Conservation (phyloP, 1,140 invertebrate genomes). For the Brachionus koreanus region DNA sequence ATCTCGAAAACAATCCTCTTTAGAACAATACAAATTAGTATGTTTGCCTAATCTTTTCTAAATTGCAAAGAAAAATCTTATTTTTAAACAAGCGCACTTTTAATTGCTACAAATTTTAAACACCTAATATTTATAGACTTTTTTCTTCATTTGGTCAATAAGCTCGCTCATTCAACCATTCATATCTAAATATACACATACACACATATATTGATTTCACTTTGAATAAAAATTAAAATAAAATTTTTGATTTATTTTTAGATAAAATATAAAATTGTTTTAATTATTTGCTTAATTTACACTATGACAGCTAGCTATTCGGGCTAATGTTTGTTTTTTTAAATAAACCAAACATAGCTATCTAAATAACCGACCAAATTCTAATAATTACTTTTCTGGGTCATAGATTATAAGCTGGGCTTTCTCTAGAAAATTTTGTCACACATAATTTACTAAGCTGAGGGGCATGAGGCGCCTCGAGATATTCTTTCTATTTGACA, state of each 20-base stretch:
- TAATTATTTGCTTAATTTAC: not conserved
- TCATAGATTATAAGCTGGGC: not conserved
- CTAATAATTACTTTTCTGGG: not conserved
- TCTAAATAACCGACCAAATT: not conserved
- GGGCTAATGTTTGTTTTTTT: not conserved
- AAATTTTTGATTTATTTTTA: not conserved
- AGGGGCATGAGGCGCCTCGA: not conserved
- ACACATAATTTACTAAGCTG: not conserved
- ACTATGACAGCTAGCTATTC: not conserved
- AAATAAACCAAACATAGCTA: not conserved
- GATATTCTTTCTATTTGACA: not conserved
- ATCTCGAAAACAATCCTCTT: conserved; percentile 1
- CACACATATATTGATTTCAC: not conserved
- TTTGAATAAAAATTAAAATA: not conserved
- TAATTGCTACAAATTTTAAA: not conserved
- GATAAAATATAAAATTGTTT: not conserved
- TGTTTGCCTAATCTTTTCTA: not conserved
- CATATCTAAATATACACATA: not conserved
- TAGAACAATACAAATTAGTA: not conserved
- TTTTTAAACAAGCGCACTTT: not conserved
- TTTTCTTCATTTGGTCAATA: not conserved
- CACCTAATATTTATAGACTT: not conserved
- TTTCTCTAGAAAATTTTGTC: not conserved
- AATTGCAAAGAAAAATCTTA: not conserved
- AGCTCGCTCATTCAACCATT: conserved; percentile 3